Evolutionary conservation across 2,797 vertebrate species (phyloP), one percentile per base, ranked within the genome.

Genomic region (Bovichtus variegatus): DNA sequence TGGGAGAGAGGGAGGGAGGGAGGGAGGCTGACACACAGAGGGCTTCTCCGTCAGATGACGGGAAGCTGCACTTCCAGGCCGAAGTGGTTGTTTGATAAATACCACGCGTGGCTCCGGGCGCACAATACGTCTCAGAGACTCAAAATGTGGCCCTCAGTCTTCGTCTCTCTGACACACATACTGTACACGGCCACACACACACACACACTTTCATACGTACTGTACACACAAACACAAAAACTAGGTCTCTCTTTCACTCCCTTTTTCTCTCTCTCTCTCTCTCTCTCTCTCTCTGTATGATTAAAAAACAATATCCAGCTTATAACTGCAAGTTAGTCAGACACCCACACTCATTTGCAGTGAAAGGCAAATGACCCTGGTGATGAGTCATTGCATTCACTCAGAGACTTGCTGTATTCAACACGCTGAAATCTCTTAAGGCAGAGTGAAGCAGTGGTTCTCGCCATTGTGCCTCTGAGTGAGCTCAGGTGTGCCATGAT

Each of bases 301-400:
- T 93, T 93, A 88, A 93, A 92, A 93, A 94, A 93, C 87, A 94
- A 94, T 94, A 95, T 92, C 90, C 87, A 94, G 87, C 89, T 93
- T 94, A 94, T 95, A 93, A 94, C 83, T 92, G 87, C 89, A 94
- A 93, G 89, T 95, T 95, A 93, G 92, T 93, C 87, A 94, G 92
- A 95, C 94, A 92, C 93, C 94, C 94, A 96, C 94, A 94, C 92
- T 96, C 90, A 94, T 96, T 95, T 96, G 91, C 94, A 92, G 89
- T 85, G 86, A 94, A 95, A 95, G 90, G 92, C 92, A 95, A 94
- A 94, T 95, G 92, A 95, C 93, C 94, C 94, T 91, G 90, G 83
- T 89, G 93, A 91, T 96, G 94, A 96, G 91, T 96, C 94, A 95
- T 71, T 91, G 93, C 83, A 83, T 93, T 91, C 90, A 91, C 91